Evolutionary conservation across 2,888 invertebrate genomes (phyloP), one percentile per base, ranked within the genome.

Genomic region (Stenotaenia linearis): DNA sequence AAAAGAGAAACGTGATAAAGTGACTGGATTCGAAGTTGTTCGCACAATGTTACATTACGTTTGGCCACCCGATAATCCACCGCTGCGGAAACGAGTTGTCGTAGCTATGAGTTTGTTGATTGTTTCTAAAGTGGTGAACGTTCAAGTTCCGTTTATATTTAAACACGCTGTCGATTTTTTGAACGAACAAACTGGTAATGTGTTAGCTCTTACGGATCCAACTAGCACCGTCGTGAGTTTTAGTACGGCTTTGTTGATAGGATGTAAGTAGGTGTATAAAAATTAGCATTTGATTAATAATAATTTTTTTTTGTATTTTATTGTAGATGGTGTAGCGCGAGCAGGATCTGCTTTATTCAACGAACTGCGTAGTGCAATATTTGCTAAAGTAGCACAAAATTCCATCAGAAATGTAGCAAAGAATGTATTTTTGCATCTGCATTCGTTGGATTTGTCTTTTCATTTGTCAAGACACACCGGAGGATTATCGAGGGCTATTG

Each of bases 311-410:
- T 69, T 79, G 35, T 78, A 37, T 77, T 35, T 21, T 18, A 81
- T 85, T 87, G 7, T 86, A 98, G 98, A 99, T 89, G 99, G 98
- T 80, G 88, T 95, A 81, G 97, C 98, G 0, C 90, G 98, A 82
- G 93, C 93, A 1, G 92, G 95, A 76, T 92, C 98, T 1, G 92
- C 96, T 0, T 93, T 93, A 25, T 96, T 98, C 87, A 98, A 97
- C 88, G 99, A 99, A 88, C 87, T 99, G 21, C 89, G 98, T 40
- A 99, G 98, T 88, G 98, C 98, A 0, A 96, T 99, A 75, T 99
- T 99, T 88, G 97, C 97, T 0, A 93, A 91, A 86, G 99, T 99
- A 6, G 97, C 99, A 0, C 98, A 99, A 85, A 93, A 95, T 87
- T 98, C 98, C 21, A 97, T 99, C 82, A 89, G 98, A 77, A 91